Conservation (phyloP, 2,888 invertebrate species). For the Conus canariensis region DNA sequence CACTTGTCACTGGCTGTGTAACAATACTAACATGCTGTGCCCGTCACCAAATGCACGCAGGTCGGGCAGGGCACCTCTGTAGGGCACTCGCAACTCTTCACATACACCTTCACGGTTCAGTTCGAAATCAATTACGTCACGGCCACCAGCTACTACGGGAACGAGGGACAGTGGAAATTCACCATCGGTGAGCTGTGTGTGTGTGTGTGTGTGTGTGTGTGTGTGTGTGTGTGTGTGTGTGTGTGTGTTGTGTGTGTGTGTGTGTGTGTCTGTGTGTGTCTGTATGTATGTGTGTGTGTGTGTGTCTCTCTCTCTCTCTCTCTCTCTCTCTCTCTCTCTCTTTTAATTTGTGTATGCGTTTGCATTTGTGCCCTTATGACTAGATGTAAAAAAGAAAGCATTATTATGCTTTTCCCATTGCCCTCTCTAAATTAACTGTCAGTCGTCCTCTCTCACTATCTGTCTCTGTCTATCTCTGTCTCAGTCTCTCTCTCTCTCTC, state of each 20-base stretch:
- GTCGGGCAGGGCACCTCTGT: slow-evolving; percentile 22
- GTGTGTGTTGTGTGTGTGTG: no score
- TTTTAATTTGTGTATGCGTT: no score
- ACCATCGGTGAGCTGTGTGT: slow-evolving; percentile 12
- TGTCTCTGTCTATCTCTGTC: not conserved
- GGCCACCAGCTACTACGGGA: slow-evolving; percentile 22
- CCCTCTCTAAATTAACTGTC: no score
- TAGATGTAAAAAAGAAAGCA: no score
- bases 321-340: no score
- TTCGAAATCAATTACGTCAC: slow-evolving; percentile 33
- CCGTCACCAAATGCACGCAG: not conserved
- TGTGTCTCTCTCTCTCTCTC: no score
- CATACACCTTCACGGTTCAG: slow-evolving; percentile 21
- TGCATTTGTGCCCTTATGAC: no score
- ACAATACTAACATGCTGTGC: no score
- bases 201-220: not conserved
- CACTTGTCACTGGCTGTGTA: not conserved
- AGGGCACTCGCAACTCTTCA: slow-evolving; percentile 29
- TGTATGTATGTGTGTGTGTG: not conserved
- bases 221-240: not conserved
- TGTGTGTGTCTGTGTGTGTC: no score
- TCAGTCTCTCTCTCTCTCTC: not conserved
- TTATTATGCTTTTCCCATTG: no score
- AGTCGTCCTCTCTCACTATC: not conserved
- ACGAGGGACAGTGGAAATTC: slow-evolving; percentile 28